phyloP scores from a whole-genome alignment of 1,140 invertebrate species.

The Sitobion miscanthi region DNA sequence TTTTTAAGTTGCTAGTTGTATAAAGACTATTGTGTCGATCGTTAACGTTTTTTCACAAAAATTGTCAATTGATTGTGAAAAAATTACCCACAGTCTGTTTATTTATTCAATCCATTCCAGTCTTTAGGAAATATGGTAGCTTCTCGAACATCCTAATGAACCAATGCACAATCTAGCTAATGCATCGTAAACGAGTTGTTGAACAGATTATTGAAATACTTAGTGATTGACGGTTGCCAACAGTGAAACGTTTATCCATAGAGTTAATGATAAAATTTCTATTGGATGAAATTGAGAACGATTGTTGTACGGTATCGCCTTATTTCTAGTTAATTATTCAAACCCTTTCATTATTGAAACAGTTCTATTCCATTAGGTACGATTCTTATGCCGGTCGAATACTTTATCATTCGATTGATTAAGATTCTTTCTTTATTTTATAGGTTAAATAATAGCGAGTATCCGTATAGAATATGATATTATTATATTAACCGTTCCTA shows the following conservation, averaged over 20 bases:
- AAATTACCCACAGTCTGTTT: not conserved
- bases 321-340: slow-evolving; percentile 6
- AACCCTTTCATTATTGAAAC: not conserved
- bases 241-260: not conserved
- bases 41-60: too few species aligned
- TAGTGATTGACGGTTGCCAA: not conserved
- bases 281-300: not conserved
- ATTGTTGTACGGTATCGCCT: not conserved
- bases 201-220: not conserved
- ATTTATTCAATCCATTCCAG: not conserved
- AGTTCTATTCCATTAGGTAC: not conserved
- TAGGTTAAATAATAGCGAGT: not conserved
- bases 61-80: not conserved
- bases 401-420: not conserved
- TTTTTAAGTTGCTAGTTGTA: not conserved
- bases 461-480: not conserved
- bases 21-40: too few species aligned
- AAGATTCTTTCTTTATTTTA: not conserved
- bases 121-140: not conserved
- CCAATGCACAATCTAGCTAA: not conserved
- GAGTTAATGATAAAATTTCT: not conserved
- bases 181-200: not conserved
- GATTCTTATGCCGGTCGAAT: not conserved
- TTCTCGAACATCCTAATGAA: not conserved
- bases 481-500: not conserved